A percentile compares a stretch with the other conserved stretches of the same genome.
These are phyloP conservation scores for Acanthoscelides obtectus DNA, from an alignment of 2,888 invertebrate species.

Conservation along the genomic window DNA sequence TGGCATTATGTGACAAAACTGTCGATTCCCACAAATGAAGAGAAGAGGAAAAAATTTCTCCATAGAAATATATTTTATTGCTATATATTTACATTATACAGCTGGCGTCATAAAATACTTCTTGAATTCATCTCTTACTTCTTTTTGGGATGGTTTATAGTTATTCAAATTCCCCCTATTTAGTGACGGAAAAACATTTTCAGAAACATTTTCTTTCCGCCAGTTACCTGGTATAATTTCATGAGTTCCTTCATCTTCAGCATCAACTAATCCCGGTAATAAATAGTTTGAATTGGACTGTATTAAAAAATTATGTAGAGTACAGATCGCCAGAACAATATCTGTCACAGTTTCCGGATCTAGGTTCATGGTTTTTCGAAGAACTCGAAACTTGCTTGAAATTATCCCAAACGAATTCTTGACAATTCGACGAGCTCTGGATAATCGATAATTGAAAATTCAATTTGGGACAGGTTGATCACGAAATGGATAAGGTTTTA, in stretches of 20 bases:
- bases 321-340: constrained; percentile 9
- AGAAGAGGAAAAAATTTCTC: too few relatives aligned
- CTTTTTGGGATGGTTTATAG: not conserved
- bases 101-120: not conserved
- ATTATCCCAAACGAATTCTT: constrained; percentile 1
- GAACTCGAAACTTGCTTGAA: constrained; percentile 7
- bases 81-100: too few relatives aligned
- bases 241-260: not conserved
- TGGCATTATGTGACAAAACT: too few relatives aligned
- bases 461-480: constrained; percentile 15
- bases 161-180: not conserved
- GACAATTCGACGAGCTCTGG: constrained; percentile 8
- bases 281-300: constrained; percentile 1
- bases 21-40: too few relatives aligned
- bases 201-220: too few relatives aligned
- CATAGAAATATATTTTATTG: too few relatives aligned
- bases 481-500: constrained; percentile 16
- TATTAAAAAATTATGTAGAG: constrained; percentile 8
- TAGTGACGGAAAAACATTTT: too few relatives aligned
- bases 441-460: constrained; percentile 10
- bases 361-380: constrained; percentile 5
- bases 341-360: constrained; percentile 3
- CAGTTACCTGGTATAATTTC: too few relatives aligned
- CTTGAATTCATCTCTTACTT: not conserved
- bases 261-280: constrained; percentile 2